These are phyloP conservation scores for Chondrosia reniformis DNA, from an alignment of 37 sponge, comb jelly and placozoan species.

Conservation along the genomic window DNA sequence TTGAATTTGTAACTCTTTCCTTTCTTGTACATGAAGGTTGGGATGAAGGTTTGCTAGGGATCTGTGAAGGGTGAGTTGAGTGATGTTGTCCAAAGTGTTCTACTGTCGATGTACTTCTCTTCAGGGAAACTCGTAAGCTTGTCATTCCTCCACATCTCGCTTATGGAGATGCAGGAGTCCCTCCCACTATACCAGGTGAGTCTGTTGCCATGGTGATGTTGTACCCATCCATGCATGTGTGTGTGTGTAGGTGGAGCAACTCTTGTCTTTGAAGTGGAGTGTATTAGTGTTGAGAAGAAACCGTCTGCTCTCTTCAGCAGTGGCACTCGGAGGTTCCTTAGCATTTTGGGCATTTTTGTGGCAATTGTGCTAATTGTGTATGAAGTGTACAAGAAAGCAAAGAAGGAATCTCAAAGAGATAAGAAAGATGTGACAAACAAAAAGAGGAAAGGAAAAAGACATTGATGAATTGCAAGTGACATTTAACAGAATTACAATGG, in stretches of 20 bases:
- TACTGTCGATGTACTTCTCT: background rate
- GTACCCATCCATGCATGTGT: background rate
- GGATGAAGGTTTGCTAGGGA: constrained; percentile 72
- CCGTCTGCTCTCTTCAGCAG: background rate
- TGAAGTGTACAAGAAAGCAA: constrained; percentile 39
- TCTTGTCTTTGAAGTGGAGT: constrained; percentile 47
- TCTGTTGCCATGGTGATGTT: background rate
- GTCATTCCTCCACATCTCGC: constrained; percentile 67
- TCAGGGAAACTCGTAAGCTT: constrained; percentile 59
- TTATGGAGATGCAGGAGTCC: constrained; percentile 56
- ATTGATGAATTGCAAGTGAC: no score
- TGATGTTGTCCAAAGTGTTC: background rate
- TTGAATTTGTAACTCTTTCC: no score
- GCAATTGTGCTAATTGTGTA: constrained; percentile 18
- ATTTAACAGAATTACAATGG: no score
- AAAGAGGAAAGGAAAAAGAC: no score
- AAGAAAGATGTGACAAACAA: no score
- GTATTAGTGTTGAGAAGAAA: constrained; percentile 24
- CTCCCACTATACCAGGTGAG: constrained; percentile 58
- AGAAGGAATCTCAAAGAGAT: background rate
- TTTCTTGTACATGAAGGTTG: constrained; percentile 71
- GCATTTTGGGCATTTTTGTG: background rate
- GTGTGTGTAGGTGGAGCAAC: constrained; percentile 48
- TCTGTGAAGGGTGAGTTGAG: constrained; percentile 62
- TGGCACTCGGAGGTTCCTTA: constrained; percentile 1